Evolutionary conservation across 2,888 invertebrate genomes (phyloP), one percentile per base, ranked within the genome.

Genomic region (Sphaerophoria taeniata): DNA sequence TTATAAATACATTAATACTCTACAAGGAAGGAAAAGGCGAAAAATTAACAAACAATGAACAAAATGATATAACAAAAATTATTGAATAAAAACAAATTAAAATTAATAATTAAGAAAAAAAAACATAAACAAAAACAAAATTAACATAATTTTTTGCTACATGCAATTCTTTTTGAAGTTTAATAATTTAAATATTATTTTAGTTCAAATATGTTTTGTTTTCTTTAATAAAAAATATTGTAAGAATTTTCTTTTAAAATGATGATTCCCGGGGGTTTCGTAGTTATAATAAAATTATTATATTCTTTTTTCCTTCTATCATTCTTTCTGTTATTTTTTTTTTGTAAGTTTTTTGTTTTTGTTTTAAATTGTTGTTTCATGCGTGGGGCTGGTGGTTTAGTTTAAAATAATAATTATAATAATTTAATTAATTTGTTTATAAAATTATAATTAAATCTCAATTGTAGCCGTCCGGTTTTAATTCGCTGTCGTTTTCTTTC

Each of bases 361-460:
- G 58, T 43, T 60, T 39, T 55, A 24, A 45, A 63, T 72, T 84
- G 60, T 78, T 86, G 63, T 78, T 81, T 75, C 87, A 78, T 85
- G 86, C 87, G 80, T 67, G 85, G 80, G 80, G 75, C 82, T 84
- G 80, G 77, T 80, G 67, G 75, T 85, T 69, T 67, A 65, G 73
- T 45, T 63, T 53, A 81, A 45, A 61, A 47, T 43, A 43, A 12
- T 81, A 74, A 72, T 82, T 55, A 65, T 70, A 76, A 74, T 73
- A 53, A 24, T 60, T 63, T 63, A 51, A 67, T 67, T 67, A 53
- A 53, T 76, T 24, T 78, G 73, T 87, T 91, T 91, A 91, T 88
- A 91, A 89, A 89, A 91, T 90, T 88, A 89, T 89, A 79, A 91
- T 91, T 90, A 91, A 91, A 91, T 90, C 90, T 92, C 91, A 92